Evolutionary conservation across 2,113 vertebrate genomes (phyloP).

Genomic region (Burhinus oedicnemus): DNA sequence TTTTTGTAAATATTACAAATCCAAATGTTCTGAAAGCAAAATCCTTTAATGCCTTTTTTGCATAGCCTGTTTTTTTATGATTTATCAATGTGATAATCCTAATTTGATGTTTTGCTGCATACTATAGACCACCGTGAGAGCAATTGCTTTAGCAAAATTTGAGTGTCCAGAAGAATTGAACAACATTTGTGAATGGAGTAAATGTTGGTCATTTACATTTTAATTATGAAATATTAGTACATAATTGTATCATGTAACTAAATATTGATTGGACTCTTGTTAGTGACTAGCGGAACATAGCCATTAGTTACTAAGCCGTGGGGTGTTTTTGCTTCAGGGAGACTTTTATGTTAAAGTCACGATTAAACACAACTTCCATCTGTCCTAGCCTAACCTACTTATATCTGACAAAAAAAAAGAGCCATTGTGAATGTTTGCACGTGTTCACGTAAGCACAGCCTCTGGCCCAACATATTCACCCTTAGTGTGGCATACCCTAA

Average conservation of each 20-base stretch:
- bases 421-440: not conserved
- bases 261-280: not conserved
- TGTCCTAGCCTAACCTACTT: not conserved
- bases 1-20: not conserved
- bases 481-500: not conserved
- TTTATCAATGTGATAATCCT: not conserved
- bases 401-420: not conserved
- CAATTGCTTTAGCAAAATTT: not conserved
- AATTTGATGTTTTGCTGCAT: not conserved
- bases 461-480: rapidly evolving
- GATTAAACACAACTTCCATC: not conserved
- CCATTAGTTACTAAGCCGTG: not conserved
- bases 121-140: not conserved
- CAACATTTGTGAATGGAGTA: not conserved
- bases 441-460: not conserved
- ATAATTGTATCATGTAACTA: not conserved
- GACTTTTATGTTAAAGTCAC: not conserved
- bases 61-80: not conserved
- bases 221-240: not conserved
- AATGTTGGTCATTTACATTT: not conserved
- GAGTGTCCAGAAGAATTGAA: not conserved
- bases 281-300: not conserved
- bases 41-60: not conserved
- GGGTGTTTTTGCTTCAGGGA: not conserved
- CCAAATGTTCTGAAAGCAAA: not conserved